These are phyloP conservation scores for Anarrhichthys ocellatus DNA, from an alignment of 2,113 vertebrate species.

Conservation along the genomic window DNA sequence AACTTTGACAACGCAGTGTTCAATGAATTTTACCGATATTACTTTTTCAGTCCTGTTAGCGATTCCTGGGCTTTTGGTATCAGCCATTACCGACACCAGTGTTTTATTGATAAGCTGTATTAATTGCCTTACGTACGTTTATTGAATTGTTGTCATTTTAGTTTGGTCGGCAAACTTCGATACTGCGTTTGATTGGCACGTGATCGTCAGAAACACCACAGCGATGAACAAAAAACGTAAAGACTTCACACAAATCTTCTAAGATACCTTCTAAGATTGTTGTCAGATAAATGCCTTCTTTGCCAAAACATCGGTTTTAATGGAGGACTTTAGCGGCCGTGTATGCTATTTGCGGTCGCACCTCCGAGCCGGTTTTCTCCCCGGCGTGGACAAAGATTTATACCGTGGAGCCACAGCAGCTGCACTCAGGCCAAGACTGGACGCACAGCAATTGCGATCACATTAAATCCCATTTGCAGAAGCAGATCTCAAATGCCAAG, in stretches of 20 bases:
- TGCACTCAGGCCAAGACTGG: background rate
- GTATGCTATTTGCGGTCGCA: constrained; percentile 3
- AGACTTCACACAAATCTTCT: background rate
- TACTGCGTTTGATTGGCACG: background rate
- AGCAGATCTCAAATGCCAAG: constrained; percentile 27
- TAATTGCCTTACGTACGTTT: background rate
- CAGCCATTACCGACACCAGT: too few relatives aligned
- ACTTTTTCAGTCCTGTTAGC: too few relatives aligned
- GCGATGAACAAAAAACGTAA: background rate
- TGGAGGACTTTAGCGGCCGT: background rate
- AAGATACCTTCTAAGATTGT: background rate
- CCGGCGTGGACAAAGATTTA: constrained; percentile 43
- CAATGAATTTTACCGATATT: too few relatives aligned
- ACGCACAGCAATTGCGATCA: constrained; percentile 17
- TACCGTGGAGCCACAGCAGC: constrained; percentile 12
- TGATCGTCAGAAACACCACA: background rate
- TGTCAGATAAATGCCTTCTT: background rate
- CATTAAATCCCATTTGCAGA: constrained; percentile 26
- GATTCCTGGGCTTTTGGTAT: too few relatives aligned
- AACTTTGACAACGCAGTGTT: too few relatives aligned
- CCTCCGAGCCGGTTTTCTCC: constrained; percentile 7
- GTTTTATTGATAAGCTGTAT: too few relatives aligned
- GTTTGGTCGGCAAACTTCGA: background rate
- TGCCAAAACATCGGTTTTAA: background rate
- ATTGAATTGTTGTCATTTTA: background rate